Conservation (phyloP, 2,113 vertebrate species). For the Hydrochoerus hydrochaeris region DNA sequence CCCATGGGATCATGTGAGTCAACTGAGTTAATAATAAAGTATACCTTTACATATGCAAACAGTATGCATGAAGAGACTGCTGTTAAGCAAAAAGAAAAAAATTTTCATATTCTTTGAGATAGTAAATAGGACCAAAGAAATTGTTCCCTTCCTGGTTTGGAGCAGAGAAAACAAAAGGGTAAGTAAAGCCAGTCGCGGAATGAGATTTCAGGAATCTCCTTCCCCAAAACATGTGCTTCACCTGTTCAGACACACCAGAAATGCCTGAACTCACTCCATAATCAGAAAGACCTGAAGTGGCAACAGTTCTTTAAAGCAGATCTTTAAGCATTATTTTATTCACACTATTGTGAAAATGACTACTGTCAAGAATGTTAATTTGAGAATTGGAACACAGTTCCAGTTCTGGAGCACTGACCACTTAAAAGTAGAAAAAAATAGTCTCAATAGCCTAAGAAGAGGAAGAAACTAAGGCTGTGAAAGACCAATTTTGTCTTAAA, state of each 20-base stretch:
- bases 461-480: neutral
- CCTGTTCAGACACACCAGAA: neutral
- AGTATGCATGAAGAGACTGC: neutral
- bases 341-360: neutral
- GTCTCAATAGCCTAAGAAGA: neutral
- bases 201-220: neutral
- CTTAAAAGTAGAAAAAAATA: neutral
- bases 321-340: neutral
- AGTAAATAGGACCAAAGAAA: neutral
- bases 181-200: neutral
- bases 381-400: neutral
- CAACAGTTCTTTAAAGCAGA: neutral
- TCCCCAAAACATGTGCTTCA: neutral
- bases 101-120: neutral
- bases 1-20: neutral
- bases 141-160: neutral
- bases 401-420: neutral
- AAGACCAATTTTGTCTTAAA: neutral
- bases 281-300: neutral
- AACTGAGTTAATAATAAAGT: neutral
- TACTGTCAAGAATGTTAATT: neutral
- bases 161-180: neutral
- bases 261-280: neutral
- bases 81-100: neutral
- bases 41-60: neutral